Conservation (phyloP, 2,113 vertebrate genomes). For the Rhinopithecus roxellana region DNA sequence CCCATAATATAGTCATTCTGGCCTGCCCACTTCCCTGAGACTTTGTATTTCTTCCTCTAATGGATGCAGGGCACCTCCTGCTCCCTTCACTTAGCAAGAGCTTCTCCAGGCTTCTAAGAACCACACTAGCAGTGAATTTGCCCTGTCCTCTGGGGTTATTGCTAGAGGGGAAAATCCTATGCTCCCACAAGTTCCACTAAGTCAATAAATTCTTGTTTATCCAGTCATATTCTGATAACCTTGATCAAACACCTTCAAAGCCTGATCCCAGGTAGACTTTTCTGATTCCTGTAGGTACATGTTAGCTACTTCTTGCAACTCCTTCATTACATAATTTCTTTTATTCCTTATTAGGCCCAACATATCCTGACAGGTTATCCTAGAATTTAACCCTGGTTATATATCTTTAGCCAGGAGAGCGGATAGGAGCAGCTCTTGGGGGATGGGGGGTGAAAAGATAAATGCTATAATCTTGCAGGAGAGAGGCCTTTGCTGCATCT, state of each 20-base stretch:
- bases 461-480: background rate
- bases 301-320: background rate
- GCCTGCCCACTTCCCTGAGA: background rate
- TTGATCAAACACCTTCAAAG: background rate
- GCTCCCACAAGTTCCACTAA: background rate
- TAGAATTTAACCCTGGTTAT: background rate
- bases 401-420: background rate
- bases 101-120: background rate
- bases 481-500: background rate
- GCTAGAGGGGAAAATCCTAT: background rate
- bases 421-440: background rate
- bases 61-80: background rate
- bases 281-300: background rate
- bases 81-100: background rate
- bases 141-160: background rate
- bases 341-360: background rate
- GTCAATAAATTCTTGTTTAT: background rate
- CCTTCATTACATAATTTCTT: background rate
- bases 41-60: background rate
- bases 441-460: background rate
- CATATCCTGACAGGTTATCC: background rate
- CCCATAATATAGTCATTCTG: background rate
- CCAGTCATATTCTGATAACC: background rate
- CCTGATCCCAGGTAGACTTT: background rate
- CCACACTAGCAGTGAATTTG: background rate